Evolutionary conservation across 2,797 vertebrate species (phyloP), one percentile per base, ranked within the genome.

Genomic region (Callimico goeldii): DNA sequence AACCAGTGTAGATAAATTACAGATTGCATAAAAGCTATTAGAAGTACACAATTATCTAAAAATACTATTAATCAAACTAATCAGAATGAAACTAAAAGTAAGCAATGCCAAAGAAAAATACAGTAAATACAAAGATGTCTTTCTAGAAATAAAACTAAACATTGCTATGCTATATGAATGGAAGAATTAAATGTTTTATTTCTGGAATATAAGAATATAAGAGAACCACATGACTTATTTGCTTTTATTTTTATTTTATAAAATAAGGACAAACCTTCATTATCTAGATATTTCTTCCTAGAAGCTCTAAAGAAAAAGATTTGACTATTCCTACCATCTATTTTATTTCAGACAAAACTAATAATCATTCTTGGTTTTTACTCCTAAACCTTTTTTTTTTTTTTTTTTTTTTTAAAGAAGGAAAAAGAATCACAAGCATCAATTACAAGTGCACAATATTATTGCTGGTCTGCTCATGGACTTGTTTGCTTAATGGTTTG

Each of bases 261-360:
- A 93, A 96, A 76, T 1, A 92, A 28, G 12, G 67, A 67, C 7
- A 39, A 86, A 19, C 28, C 36, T 87, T 89, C 76, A 46, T 87
- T 83, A 76, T 52, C 87, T 46, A 83, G 61, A 76, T 17, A 95
- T 50, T 52, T 90, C 55, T 97, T 46, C 50, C 57, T 77, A 11
- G 30, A 87, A 52, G 61, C 48, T 57, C 73, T 84, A 61, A 57
- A 80, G 57, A 70, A 95, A 94, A 91, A 82, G 3, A 5, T 64
- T 55, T 88, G 30, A 55, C 20, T 58, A 61, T 70, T 89, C 96
- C 89, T 94, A 77, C 36, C 11, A 88, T 7, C 88, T 85, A 70
- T 6, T 88, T 36, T 89, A 88, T 73, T 93, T 94, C 55, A 91
- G 83, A 97, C 36, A 95, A 96, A 97, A 90, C 43, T 67, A 20